Conservation (phyloP, 2,888 invertebrate genomes). For the Anthophora plumipes region DNA sequence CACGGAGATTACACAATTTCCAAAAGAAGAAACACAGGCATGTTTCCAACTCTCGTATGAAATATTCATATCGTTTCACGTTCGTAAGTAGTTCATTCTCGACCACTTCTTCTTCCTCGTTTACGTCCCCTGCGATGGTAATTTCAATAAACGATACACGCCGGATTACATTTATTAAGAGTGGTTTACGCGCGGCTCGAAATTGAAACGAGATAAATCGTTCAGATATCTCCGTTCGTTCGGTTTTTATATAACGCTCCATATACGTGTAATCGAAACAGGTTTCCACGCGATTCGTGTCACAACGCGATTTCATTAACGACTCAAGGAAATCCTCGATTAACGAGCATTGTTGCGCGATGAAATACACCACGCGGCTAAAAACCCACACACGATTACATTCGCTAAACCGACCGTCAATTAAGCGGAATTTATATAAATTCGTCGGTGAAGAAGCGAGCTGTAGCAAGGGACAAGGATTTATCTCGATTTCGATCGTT, state of each 20-base stretch:
- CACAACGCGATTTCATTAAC: neutral
- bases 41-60: neutral
- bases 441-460: conserved; percentile 2
- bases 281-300: neutral
- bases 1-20: too few species aligned
- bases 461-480: neutral
- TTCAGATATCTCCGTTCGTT: too few species aligned
- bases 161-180: neutral
- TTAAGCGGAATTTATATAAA: conserved; percentile 38
- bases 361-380: neutral
- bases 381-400: neutral
- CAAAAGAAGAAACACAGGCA: too few species aligned
- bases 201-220: conserved; percentile 11
- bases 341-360: conserved; percentile 9
- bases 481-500: conserved; percentile 26
- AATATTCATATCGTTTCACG: neutral
- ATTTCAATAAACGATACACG: neutral
- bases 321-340: neutral
- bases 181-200: neutral
- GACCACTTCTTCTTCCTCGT: neutral
- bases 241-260: neutral
- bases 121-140: neutral
- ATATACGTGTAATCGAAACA: conserved; percentile 7
- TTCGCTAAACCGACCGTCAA: conserved; percentile 9
- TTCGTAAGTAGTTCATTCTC: neutral